Base-by-base conservation (phyloP, 64 coral and sea anemone species). In the Dendronephthya gigantea region DNA sequence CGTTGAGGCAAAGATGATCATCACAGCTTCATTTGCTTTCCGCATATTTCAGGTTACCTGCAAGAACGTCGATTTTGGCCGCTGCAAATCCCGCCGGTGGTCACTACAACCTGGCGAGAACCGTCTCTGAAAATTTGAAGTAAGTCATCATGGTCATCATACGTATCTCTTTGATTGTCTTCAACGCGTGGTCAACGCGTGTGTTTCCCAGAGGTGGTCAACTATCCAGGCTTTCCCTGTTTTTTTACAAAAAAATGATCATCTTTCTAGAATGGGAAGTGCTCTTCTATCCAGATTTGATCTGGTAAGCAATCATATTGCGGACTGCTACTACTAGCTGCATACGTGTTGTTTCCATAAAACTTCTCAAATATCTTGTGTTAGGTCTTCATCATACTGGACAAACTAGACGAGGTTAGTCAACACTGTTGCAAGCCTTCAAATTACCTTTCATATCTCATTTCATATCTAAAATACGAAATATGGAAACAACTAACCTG, bases 371-470 rank as follows among this genome's bases (percentile, higher is more conserved):
- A 28, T 79, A 79, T 87, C 82, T 86, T 88, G 49, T 37, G n/a
- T n/a, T n/a, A 98, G 94, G 94, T 92, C 27, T 98, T 93, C 49
- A 98, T 98, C 39, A 45, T 98, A 23, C 62, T 98, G 38, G 94
- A 98, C 59, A 98, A 98, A 50, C 94, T 92, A 29, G 94, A 98
- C 58, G 94, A 98, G 92, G 94, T 98, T 66, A 72, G 88, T 83
- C 19, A 16, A 17, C 40, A n/a, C n/a, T n/a, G n/a, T n/a, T n/a
- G n/a, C n/a, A n/a, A n/a, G n/a, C n/a, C n/a, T n/a, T n/a, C n/a
- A n/a, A n/a, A n/a, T n/a, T n/a, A n/a, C n/a, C n/a, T n/a, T n/a
- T n/a, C n/a, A n/a, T n/a, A n/a, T n/a, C n/a, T n/a, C n/a, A n/a
- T n/a, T n/a, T n/a, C n/a, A n/a, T n/a, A n/a, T n/a, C n/a, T n/a